Evolutionary conservation across 2,113 vertebrate species (phyloP).

Genomic region (Paradisaea rubra): DNA sequence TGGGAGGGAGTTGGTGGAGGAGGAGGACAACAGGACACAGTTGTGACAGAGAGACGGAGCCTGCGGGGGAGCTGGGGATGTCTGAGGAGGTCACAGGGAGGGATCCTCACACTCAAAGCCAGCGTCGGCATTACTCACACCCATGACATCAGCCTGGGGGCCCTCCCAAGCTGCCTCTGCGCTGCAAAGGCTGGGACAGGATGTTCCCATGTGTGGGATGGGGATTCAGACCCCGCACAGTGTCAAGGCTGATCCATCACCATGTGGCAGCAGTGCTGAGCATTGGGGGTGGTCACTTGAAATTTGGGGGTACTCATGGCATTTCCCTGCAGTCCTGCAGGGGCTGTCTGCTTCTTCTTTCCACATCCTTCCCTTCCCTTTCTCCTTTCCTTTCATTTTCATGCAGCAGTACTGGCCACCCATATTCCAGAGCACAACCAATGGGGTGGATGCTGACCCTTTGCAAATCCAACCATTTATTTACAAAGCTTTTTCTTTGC

Average conservation of each 20-base stretch:
- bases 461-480: not conserved
- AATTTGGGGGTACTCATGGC: not conserved
- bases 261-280: not conserved
- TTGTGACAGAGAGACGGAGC: not conserved
- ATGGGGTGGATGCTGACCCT: not conserved
- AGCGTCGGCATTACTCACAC: not conserved
- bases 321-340: not conserved
- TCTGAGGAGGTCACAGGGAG: not conserved
- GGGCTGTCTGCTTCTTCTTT: not conserved
- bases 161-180: not conserved
- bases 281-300: not conserved
- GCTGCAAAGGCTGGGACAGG: not conserved
- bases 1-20: not conserved
- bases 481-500: not conserved
- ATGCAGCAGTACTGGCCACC: not conserved
- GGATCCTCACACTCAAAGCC: not conserved
- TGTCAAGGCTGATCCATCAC: not conserved
- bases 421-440: not conserved
- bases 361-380: not conserved
- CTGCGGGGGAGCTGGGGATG: not conserved
- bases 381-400: not conserved
- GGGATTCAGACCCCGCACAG: rapidly evolving
- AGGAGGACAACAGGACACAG: not conserved
- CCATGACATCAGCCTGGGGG: not conserved
- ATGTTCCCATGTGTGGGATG: not conserved